Evolutionary conservation across 2,113 vertebrate species (phyloP), one percentile per base, ranked within the genome.

Genomic region (Pterocles gutturalis): DNA sequence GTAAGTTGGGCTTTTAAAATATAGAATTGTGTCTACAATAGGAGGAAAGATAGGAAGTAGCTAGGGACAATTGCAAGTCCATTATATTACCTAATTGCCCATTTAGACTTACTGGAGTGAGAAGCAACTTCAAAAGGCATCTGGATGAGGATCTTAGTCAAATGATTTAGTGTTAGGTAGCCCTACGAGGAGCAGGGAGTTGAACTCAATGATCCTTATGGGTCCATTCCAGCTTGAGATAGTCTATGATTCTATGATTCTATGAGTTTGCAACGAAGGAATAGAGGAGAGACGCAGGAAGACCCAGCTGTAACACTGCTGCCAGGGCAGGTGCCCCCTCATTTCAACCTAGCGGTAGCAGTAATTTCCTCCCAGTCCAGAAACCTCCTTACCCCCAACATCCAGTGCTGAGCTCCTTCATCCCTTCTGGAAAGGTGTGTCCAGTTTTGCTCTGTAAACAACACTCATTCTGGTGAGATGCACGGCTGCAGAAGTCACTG

Each of bases 401-500:
- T 11, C 26, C 9, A 13, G 2, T 29, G 49, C 21, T 53, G 22
- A 93, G 10, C 2, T 55, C 5, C 33, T 70, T 58, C 38, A 88
- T 13, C 4, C 8, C 28, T 55, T 36, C 38, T 38, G 31, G 33
- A 66, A 75, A 19, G 3, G 3, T 13, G 11, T 16, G 3, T 25
- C 17, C 9, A 54, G n/a, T 2, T 75, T 70, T 93, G 7, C 29
- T 31, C 61, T 65, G 22, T 24, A 72, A 70, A 17, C 6, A 70
- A 2, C 13, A 17, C 22, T 49, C 16, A 28, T 81, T 38, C 28
- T 80, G 25, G 6, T 67, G 34, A 93, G 34, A 46, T 0, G 0
- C 12, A 57, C 5, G 69, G 11, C 4, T 58, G 9, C 15, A 31
- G 3, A 17, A 25, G 14, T 29, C 11, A 13, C 34, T 60, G 57